Evolutionary conservation across 92 coral and sea anemone genomes (phyloP).

Genomic region (Scolanthus callimorphus): DNA sequence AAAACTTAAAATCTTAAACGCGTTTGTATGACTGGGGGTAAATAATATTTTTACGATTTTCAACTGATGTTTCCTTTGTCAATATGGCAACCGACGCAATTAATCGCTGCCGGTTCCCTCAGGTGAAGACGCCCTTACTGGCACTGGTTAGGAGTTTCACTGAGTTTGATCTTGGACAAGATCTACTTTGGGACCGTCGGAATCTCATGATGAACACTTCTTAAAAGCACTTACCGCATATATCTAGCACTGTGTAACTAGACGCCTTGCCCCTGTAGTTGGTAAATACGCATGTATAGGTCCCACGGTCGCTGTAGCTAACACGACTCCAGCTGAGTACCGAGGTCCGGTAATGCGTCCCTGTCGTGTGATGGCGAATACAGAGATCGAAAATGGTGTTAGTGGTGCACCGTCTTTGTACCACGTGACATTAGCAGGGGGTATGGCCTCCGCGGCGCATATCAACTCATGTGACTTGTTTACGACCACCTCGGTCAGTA

Average conservation of each 20-base stretch:
- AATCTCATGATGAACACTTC: too few species aligned
- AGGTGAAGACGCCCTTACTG: too few species aligned
- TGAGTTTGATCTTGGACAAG: too few species aligned
- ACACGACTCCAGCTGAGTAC: not conserved
- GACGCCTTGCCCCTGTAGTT: conserved; percentile 43
- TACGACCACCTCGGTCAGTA: conserved; percentile 6
- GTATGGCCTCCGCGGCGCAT: conserved; percentile 55
- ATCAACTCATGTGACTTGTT: conserved; percentile 5
- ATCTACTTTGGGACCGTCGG: too few species aligned
- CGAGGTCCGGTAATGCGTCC: not conserved
- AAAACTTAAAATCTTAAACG: too few species aligned
- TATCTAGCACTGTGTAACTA: conserved; percentile 17
- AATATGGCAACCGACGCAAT: too few species aligned
- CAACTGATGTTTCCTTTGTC: too few species aligned
- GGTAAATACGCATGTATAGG: conserved; percentile 34
- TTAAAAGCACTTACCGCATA: conserved; percentile 45
- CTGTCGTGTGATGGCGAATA: not conserved
- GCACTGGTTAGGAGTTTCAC: too few species aligned
- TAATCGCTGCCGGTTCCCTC: too few species aligned
- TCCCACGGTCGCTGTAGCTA: conserved; percentile 42
- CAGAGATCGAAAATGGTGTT: not conserved
- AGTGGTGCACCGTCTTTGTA: conserved; percentile 1
- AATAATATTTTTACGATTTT: too few species aligned
- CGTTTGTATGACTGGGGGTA: too few species aligned
- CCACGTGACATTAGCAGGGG: conserved; percentile 56